Percentiles rank a stretch among this genome's conserved stretches.
Evolutionary conservation across 2,888 invertebrate genomes (phyloP).

Genomic region (Orthosia gracilis): DNA sequence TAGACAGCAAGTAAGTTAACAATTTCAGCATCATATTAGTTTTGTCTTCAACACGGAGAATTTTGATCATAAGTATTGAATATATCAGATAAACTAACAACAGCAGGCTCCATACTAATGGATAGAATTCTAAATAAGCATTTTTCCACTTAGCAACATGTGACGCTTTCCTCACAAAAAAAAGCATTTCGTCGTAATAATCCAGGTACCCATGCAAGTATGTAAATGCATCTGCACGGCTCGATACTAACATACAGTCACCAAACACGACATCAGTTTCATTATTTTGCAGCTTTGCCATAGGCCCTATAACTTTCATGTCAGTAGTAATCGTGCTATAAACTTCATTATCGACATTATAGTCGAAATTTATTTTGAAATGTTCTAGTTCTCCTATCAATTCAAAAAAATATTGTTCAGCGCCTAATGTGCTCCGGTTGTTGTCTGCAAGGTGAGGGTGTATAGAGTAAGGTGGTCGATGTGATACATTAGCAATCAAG

Average conservation of each 20-base stretch:
- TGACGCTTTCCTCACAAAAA: conserved; percentile 43
- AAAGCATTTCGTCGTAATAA: conserved; percentile 44
- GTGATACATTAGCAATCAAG: conserved; percentile 65
- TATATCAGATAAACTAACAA: conserved; percentile 1
- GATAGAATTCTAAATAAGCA: conserved; percentile 12
- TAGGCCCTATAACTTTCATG: conserved; percentile 35
- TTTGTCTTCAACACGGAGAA: neutral
- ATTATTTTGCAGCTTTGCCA: conserved; percentile 46
- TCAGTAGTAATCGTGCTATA: conserved; percentile 20
- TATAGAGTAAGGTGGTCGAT: conserved; percentile 52
- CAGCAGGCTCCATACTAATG: conserved; percentile 5
- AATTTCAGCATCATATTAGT: neutral
- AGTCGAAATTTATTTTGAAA: conserved; percentile 53
- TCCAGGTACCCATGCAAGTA: conserved; percentile 49
- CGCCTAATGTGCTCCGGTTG: conserved; percentile 37
- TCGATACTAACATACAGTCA: conserved; percentile 20
- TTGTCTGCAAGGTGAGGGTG: conserved; percentile 36
- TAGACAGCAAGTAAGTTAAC: neutral
- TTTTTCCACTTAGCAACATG: conserved; percentile 8
- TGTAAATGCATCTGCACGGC: conserved; percentile 41
- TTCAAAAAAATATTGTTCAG: conserved; percentile 54
- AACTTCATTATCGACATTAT: neutral
- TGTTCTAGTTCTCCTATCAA: conserved; percentile 53
- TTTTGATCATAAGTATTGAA: neutral
- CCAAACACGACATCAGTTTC: conserved; percentile 53